A percentile compares a stretch with the other conserved stretches of the same genome.
Conservation (phyloP, 2,113 vertebrate species). For the Otocyon megalotis region DNA sequence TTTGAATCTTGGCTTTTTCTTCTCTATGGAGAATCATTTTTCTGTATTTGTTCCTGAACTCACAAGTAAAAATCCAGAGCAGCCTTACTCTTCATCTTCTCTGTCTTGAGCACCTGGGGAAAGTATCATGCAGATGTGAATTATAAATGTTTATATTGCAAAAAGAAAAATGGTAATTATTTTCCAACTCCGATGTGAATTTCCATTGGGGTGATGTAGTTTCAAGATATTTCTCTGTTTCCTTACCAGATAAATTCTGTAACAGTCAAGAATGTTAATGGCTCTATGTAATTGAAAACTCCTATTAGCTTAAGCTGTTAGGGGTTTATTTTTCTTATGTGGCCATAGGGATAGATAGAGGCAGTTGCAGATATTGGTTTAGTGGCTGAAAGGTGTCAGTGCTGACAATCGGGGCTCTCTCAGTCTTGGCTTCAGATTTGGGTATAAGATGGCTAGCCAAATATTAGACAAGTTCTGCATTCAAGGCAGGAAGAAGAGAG, state of each 20-base stretch:
- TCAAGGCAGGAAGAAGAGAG: neutral
- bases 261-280: constrained; percentile 30
- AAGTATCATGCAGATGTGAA: constrained; percentile 42
- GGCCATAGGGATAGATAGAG: neutral
- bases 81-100: neutral
- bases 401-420: neutral
- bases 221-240: constrained; percentile 49
- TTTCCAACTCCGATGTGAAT: constrained; percentile 68
- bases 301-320: neutral
- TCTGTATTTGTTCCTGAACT: neutral
- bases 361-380: neutral
- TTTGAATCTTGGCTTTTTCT: constrained; percentile 22
- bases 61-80: constrained; percentile 41
- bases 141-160: constrained; percentile 63
- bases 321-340: neutral
- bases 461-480: neutral
- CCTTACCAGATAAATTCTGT: neutral
- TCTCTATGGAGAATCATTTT: constrained; percentile 51
- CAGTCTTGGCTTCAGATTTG: neutral
- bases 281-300: neutral
- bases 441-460: neutral
- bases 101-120: constrained; percentile 48
- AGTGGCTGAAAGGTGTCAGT: neutral
- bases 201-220: constrained; percentile 61
- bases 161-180: constrained; percentile 56